A percentile compares a stretch with the other conserved stretches of the same genome.
Evolutionary conservation across 1,140 invertebrate species (phyloP).

Genomic region (Aphidius gifuensis): DNA sequence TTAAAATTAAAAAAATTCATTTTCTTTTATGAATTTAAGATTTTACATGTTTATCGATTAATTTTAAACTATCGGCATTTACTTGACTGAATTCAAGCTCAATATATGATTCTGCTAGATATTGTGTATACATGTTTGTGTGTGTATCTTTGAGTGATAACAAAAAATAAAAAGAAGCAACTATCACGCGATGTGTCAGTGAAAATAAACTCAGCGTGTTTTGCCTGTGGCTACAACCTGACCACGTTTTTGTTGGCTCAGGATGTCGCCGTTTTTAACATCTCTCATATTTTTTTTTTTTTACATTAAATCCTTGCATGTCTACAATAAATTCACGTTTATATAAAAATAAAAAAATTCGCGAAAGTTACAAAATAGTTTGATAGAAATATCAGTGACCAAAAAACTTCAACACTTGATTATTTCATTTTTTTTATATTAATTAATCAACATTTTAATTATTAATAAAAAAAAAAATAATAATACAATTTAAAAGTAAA

Average conservation of each 20-base stretch:
- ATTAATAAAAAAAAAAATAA: constrained; percentile 8
- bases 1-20: too few relatives aligned
- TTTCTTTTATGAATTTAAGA: too few relatives aligned
- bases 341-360: constrained; percentile 1
- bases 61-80: too few relatives aligned
- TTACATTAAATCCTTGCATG: neutral
- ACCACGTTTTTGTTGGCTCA: constrained; percentile 17
- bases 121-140: too few relatives aligned
- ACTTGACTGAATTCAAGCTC: too few relatives aligned
- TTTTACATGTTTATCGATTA: too few relatives aligned
- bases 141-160: too few relatives aligned
- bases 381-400: constrained; percentile 22
- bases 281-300: neutral
- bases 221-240: constrained; percentile 8
- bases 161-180: too few relatives aligned
- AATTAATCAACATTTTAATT: neutral
- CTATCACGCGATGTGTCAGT: constrained; percentile 21
- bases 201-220: constrained; percentile 21
- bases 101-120: too few relatives aligned
- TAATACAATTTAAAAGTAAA: neutral
- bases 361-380: constrained; percentile 22
- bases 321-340: constrained; percentile 15
- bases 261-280: constrained; percentile 33
- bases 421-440: neutral
- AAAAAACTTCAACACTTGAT: too few relatives aligned